phyloP scores from a whole-genome alignment of 2,888 invertebrate species.

The Drosophila quinaria region DNA sequence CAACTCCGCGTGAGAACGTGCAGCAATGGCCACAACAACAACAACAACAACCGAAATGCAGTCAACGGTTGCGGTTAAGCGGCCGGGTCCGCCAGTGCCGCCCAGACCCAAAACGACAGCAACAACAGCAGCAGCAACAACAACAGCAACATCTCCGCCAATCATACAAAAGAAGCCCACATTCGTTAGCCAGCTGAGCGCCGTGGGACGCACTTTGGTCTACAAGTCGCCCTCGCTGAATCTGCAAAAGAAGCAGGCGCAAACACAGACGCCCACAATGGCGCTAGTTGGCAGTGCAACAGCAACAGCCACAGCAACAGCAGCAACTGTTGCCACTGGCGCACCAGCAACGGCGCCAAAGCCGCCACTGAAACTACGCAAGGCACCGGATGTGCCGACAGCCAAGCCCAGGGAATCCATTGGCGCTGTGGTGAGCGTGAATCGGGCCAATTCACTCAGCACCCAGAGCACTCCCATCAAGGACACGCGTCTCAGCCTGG shows the following conservation, averaged over 20 bases:
- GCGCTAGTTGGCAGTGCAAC: slow-evolving; percentile 58
- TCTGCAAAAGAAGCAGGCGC: slow-evolving; percentile 83
- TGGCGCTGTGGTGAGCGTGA: slow-evolving; percentile 52
- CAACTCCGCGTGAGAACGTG: slow-evolving; percentile 71
- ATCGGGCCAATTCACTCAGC: slow-evolving; percentile 71
- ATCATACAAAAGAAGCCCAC: slow-evolving; percentile 78
- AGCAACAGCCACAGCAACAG: slow-evolving; percentile 37
- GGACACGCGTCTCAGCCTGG: slow-evolving; percentile 81
- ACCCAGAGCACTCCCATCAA: slow-evolving; percentile 65
- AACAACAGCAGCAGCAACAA: slow-evolving; percentile 28
- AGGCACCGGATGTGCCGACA: slow-evolving; percentile 83
- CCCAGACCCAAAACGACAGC: slow-evolving; percentile 89
- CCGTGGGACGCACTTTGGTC: slow-evolving; percentile 85
- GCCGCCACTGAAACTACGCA: slow-evolving; percentile 79
- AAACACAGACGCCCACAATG: slow-evolving; percentile 73
- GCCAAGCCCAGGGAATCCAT: slow-evolving; percentile 69
- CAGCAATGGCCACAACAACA: slow-evolving; percentile 61
- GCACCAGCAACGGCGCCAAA: slow-evolving; percentile 62
- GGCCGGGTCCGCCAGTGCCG: slow-evolving; percentile 91
- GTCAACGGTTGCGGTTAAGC: slow-evolving; percentile 87
- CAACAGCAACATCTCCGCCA: slow-evolving; percentile 55
- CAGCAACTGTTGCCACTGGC: slow-evolving; percentile 27
- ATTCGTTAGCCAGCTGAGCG: slow-evolving; percentile 72
- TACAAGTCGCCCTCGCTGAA: slow-evolving; percentile 85
- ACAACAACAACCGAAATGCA: slow-evolving; percentile 57